Percentiles rank a stretch among this genome's conserved stretches.
Conservation (phyloP, 2,113 vertebrate genomes). For the Xiphophorus hellerii region DNA sequence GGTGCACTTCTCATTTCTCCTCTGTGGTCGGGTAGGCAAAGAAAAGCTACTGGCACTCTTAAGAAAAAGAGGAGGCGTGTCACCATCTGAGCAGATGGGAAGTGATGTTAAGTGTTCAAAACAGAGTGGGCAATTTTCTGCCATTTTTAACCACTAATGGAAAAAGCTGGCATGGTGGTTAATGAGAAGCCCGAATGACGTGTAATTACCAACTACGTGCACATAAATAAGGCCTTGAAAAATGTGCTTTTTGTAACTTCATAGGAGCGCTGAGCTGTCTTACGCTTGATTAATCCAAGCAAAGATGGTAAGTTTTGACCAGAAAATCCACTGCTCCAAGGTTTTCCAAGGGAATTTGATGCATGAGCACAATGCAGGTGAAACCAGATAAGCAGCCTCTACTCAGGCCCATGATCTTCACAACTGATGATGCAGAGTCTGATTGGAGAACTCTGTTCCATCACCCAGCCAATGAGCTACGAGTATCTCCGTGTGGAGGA, state of each 20-base stretch:
- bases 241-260: conserved; percentile 12
- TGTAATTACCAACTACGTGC: conserved; percentile 42
- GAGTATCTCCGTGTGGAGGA: conserved; percentile 54
- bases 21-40: background rate
- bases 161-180: conserved; percentile 29
- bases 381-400: conserved; percentile 51
- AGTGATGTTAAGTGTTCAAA: background rate
- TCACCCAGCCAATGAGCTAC: conserved; percentile 54
- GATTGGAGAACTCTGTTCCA: conserved; percentile 60
- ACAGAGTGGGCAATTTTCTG: background rate
- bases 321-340: conserved; percentile 4
- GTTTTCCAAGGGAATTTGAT: conserved; percentile 14
- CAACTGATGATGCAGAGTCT: conserved; percentile 63
- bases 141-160: background rate
- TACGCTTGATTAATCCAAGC: conserved; percentile 33
- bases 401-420: conserved; percentile 37
- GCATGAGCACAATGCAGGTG: conserved; percentile 33
- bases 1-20: background rate
- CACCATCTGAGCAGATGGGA: background rate
- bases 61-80: background rate
- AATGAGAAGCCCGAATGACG: conserved; percentile 27
- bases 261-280: conserved; percentile 16
- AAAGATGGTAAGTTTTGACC: conserved; percentile 13
- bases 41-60: background rate
- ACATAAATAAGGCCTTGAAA: conserved; percentile 9